Conservation (phyloP, 2,113 vertebrate genomes). For the Melospiza georgiana region DNA sequence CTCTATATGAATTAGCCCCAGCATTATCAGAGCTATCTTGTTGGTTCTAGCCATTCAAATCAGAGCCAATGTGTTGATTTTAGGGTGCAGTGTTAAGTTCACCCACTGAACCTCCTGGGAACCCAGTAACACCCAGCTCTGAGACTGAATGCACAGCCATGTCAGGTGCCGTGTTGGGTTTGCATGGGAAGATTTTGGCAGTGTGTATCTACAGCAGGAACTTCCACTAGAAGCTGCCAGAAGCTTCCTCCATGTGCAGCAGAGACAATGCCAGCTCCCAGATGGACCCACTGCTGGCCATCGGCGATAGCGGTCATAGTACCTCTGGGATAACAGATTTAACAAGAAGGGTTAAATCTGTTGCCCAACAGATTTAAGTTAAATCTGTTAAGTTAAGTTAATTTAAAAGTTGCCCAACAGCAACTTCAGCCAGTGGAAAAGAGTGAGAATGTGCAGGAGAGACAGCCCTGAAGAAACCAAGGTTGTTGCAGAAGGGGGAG, state of each 20-base stretch:
- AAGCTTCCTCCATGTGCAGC: not conserved
- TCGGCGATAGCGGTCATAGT: fast-evolving
- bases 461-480: not conserved
- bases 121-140: not conserved
- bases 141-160: not conserved
- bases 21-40: not conserved
- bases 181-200: not conserved
- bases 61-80: not conserved
- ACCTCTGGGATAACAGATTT: not conserved
- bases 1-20: not conserved
- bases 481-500: not conserved
- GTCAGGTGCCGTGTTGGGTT: not conserved
- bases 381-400: no score
- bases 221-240: not conserved
- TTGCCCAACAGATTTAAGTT: no score
- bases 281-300: not conserved
- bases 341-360: no score
- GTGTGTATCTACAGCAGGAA: fast-evolving
- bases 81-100: not conserved
- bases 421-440: not conserved
- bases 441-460: not conserved
- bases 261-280: not conserved
- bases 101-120: not conserved
- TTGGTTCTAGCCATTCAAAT: not conserved
- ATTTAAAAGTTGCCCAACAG: no score